Evolutionary conservation across 2,888 invertebrate genomes (phyloP).

Genomic region (Agapetus fuscipes): DNA sequence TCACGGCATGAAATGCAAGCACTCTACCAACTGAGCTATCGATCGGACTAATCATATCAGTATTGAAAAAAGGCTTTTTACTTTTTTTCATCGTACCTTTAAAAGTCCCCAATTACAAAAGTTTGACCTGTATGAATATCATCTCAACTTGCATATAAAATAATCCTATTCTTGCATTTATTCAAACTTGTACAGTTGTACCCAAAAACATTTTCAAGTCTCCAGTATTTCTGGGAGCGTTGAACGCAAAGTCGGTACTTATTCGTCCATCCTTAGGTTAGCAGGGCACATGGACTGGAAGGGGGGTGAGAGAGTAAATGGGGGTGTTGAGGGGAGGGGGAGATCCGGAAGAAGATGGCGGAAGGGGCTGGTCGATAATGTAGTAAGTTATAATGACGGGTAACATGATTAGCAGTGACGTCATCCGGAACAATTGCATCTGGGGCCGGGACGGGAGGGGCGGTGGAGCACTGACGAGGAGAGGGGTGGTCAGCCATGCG

Average conservation of each 20-base stretch:
- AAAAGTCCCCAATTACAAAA: neutral
- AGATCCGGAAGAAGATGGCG: conserved; percentile 1
- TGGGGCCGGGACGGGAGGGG: conserved; percentile 22
- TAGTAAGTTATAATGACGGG: conserved; percentile 35
- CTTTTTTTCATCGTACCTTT: no score
- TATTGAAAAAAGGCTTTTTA: neutral
- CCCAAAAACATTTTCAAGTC: no score
- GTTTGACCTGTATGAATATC: neutral
- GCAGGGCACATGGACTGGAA: no score
- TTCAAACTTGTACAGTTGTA: no score
- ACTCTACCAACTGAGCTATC: no score
- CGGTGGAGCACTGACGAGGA: neutral
- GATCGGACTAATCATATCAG: neutral
- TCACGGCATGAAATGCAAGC: no score
- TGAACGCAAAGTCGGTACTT: no score
- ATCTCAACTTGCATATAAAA: no score
- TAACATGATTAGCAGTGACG: conserved; percentile 43
- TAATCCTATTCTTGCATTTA: no score
- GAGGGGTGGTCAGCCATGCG: no score
- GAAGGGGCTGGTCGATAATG: conserved; percentile 11
- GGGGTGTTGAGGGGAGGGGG: neutral
- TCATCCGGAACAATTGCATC: conserved; percentile 48
- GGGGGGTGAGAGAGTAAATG: neutral
- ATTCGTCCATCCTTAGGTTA: neutral
- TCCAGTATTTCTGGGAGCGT: no score